Evolutionary conservation across 2,113 vertebrate species (phyloP), one percentile per base, ranked within the genome.

Genomic region (Platycercus adscitus): DNA sequence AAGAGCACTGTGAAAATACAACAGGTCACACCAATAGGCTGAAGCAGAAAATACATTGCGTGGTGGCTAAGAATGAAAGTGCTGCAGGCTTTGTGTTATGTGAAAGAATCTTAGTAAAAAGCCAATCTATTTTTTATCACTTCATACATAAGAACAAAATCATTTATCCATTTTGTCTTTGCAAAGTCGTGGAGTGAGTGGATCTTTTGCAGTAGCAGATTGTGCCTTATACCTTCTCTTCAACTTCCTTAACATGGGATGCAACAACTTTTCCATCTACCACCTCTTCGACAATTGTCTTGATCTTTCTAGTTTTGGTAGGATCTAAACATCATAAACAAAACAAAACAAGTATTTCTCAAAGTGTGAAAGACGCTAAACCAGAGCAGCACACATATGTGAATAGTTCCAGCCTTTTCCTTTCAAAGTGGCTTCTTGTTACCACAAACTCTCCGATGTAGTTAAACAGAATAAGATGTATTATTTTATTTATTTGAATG

Each of bases 231-330:
- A 98, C 93, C 39, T 94, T 88, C 89, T 98, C 97, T 97, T 98
- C 97, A 33, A 97, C 75, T 94, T 98, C 98, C 72, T 97, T 97
- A 53, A 98, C 95, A 1, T 98, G 93, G 18, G 98, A 97, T n/a
- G 98, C 95, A 41, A 98, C 93, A 52, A 98, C 97, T 71, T 98
- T 98, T 43, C 98, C 98, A 23, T 98, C 97, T 58, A 98, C 97
- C 21, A 98, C 95, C 50, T 98, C 98, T 85, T 98, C 98, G 0
- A 98, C 95, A 49, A 98, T 97, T 75, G 98, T 98, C 94, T 98
- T 98, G 88, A 98, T 97, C 85, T 98, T 98, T 25, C 98, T 98
- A 47, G 97, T 96, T 97, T 98, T 98, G 86, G 63, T 79, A 41
- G 98, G 81, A 94, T 98, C 98, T 98, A 90, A 89, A 86, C 26